phyloP scores from a whole-genome alignment of 2,888 invertebrate genomes.

The Melinopterus prodromus region DNA sequence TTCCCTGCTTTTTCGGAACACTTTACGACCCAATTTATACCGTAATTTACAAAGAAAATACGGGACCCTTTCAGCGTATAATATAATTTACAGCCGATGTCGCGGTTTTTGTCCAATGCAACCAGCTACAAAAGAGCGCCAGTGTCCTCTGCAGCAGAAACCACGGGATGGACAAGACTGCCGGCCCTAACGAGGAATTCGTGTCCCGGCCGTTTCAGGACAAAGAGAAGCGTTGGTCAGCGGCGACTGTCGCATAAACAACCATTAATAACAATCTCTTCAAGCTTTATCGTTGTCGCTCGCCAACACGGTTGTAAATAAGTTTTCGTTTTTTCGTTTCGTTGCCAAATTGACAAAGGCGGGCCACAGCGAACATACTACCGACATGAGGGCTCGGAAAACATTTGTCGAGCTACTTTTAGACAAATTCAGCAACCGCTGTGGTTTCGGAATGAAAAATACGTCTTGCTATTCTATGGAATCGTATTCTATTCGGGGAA shows the following conservation, averaged over 20 bases:
- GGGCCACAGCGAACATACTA: background rate
- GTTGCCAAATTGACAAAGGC: background rate
- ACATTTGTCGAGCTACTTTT: background rate
- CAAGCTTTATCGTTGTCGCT: background rate
- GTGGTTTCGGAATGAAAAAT: background rate
- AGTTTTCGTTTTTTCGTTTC: background rate
- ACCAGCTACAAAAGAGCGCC: background rate
- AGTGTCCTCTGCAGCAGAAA: background rate
- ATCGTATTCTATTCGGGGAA: background rate
- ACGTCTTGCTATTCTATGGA: background rate
- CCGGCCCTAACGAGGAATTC: background rate
- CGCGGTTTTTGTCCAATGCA: background rate
- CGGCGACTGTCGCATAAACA: background rate
- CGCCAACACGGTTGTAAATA: background rate
- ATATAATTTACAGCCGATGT: background rate
- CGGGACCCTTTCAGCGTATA: background rate
- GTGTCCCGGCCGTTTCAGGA: background rate
- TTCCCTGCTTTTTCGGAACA: background rate
- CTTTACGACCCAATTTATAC: background rate
- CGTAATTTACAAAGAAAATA: background rate
- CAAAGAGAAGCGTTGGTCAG: background rate
- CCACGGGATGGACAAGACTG: background rate
- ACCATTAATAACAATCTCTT: slow-evolving; percentile 4
- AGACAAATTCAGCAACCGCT: background rate
- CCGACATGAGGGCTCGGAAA: background rate